These are phyloP conservation scores for Cacatua alba DNA, from an alignment of 2,113 vertebrate genomes.

Conservation along the genomic window DNA sequence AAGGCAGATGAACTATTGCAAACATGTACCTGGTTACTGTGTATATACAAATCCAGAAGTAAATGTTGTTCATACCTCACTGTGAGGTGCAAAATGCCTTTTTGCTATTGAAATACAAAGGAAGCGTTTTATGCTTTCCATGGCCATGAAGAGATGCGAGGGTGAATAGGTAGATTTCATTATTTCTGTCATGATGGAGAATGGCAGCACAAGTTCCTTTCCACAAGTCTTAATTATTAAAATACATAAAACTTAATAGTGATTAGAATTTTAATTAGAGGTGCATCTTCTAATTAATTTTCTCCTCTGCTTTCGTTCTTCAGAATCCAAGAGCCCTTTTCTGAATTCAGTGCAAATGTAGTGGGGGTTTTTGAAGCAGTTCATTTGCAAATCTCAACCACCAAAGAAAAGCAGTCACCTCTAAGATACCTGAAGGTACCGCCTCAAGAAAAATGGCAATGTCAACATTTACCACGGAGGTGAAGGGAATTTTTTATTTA, in stretches of 20 bases:
- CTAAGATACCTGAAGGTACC: not conserved
- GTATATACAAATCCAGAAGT: not conserved
- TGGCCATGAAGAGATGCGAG: not conserved
- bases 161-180: not conserved
- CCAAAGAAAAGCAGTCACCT: not conserved
- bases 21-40: not conserved
- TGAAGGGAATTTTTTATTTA: not conserved
- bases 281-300: not conserved
- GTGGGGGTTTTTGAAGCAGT: not conserved
- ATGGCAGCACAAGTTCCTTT: not conserved
- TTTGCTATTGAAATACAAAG: not conserved
- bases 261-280: not conserved
- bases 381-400: not conserved
- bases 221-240: not conserved
- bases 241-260: not conserved
- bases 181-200: not conserved
- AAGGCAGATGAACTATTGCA: conserved; percentile 12
- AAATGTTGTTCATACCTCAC: not conserved
- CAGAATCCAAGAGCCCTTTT: not conserved
- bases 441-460: not conserved
- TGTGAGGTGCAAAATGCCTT: not conserved
- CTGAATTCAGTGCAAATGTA: not conserved
- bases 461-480: not conserved
- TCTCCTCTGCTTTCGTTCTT: not conserved
- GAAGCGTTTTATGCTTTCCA: not conserved